These are phyloP conservation scores for Hirtodrosophila confusa DNA, from an alignment of 2,888 invertebrate genomes.

Conservation along the genomic window DNA sequence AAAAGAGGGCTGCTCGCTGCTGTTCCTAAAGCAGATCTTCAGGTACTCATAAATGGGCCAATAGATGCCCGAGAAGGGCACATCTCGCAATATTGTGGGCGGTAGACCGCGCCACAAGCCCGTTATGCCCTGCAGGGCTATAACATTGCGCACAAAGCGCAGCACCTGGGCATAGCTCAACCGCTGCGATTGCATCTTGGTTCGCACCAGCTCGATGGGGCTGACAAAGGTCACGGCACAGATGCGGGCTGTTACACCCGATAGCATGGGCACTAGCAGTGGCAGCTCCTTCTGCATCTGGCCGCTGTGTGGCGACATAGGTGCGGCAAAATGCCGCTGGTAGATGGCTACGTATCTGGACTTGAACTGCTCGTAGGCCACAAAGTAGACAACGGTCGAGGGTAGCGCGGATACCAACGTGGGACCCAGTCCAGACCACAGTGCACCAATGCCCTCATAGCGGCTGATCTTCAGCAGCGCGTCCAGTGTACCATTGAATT, in stretches of 20 bases:
- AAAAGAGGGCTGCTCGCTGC: slow-evolving; percentile 86
- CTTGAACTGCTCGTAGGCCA: slow-evolving; percentile 97
- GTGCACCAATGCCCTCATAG: slow-evolving; percentile 93
- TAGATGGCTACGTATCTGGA: slow-evolving; percentile 85
- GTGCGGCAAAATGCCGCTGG: slow-evolving; percentile 48
- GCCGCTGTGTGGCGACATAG: background rate
- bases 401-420: slow-evolving; percentile 98
- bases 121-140: slow-evolving; percentile 88
- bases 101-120: slow-evolving; percentile 92
- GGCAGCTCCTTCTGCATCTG: slow-evolving; percentile 84
- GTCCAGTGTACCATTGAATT: slow-evolving; percentile 94
- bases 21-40: slow-evolving; percentile 86
- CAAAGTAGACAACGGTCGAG: slow-evolving; percentile 98
- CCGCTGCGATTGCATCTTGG: slow-evolving; percentile 98
- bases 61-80: slow-evolving; percentile 89
- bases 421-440: slow-evolving; percentile 99
- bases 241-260: slow-evolving; percentile 93
- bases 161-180: slow-evolving; percentile 88
- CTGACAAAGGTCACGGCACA: slow-evolving; percentile 94
- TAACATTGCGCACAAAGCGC: slow-evolving; percentile 86
- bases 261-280: slow-evolving; percentile 91
- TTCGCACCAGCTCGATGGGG: slow-evolving; percentile 97
- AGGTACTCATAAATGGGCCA: slow-evolving; percentile 94
- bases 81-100: slow-evolving; percentile 81
- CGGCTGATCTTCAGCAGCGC: slow-evolving; percentile 96